Base-by-base conservation (phyloP, 2,888 invertebrate genomes). In the Ditylenchus weischeri region DNA sequence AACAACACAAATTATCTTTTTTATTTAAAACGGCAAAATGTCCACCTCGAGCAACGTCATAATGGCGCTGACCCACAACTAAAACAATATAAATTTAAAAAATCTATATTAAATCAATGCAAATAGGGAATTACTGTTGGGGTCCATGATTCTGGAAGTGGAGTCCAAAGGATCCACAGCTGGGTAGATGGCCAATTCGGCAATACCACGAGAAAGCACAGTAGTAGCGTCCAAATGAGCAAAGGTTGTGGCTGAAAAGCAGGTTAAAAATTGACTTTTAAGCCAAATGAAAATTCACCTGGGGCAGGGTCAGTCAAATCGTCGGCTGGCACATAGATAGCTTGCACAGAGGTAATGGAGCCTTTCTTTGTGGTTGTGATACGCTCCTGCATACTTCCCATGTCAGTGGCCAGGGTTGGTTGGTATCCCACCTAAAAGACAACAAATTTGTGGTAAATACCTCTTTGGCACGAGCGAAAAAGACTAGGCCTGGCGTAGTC, bases 301-400 rank as follows among this genome's bases (percentile, higher is more conserved):
- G 93, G 93, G 3, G 93, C 92, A 29, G 92, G 92, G 87, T 93
- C 92, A 49, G 92, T 92, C 84, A 93, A 89, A 84, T 92, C 92
- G 84, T 93, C 92, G 82, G 92, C 92, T 59, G 92, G 92, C 73
- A 92, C 92, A 83, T 92, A 92, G 76, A 93, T 91, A 71, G 92
- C 92, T 86, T 92, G 92, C 79, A 93, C 92, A 73, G 92, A 92
- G 69, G 93, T 93, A 84, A 93, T 93, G 79, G 92, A 93, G 75
- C 93, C 93, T 82, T 91, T 90, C 85, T 90, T 92, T 71, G 93
- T 93, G 77, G 93, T 92, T 73, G 93, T 93, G 85, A 93, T 93
- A 82, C 93, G 87, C 85, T 93, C 93, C 88, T 93, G 93, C 92
- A 93, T 92, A 83, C 89, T 90, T 87, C 93, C 93, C 93, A 93